A percentile compares a stretch with the other conserved stretches of the same genome.
These are phyloP conservation scores for Xiphias gladius DNA, from an alignment of 2,113 vertebrate genomes.

Conservation along the genomic window DNA sequence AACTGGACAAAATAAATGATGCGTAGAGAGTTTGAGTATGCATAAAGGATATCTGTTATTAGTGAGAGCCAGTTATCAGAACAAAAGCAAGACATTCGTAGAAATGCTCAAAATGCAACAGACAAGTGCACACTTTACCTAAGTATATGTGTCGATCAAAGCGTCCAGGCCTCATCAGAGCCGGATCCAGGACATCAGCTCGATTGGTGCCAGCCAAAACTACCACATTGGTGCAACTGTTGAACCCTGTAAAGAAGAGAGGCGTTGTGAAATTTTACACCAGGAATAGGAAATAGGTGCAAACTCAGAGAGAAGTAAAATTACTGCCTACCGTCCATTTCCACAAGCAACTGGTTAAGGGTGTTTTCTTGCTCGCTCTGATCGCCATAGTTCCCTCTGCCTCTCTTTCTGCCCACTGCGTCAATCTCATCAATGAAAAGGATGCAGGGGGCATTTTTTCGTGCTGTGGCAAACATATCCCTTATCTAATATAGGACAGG, in stretches of 20 bases:
- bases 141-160: conserved; percentile 88
- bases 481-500: conserved; percentile 80
- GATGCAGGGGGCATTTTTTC: conserved; percentile 96
- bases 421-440: conserved; percentile 99
- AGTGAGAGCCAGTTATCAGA: not conserved
- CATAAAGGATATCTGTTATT: not conserved
- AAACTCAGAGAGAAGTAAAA: not conserved
- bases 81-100: no score
- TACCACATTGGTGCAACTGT: conserved; percentile 83
- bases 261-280: not conserved
- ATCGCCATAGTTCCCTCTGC: conserved; percentile 90
- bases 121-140: conserved; percentile 65
- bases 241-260: conserved; percentile 82
- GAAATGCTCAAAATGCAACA: not conserved
- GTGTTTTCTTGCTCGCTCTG: conserved; percentile 97
- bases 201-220: conserved; percentile 87
- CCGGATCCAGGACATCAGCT: conserved; percentile 85
- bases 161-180: conserved; percentile 84
- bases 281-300: not conserved
- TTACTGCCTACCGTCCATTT: conserved; percentile 93
- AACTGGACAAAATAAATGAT: not conserved
- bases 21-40: not conserved
- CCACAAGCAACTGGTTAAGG: conserved; percentile 95
- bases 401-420: conserved; percentile 94
- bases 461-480: conserved; percentile 92